phyloP scores from a whole-genome alignment of 1,140 invertebrate genomes.

The Popillia japonica region DNA sequence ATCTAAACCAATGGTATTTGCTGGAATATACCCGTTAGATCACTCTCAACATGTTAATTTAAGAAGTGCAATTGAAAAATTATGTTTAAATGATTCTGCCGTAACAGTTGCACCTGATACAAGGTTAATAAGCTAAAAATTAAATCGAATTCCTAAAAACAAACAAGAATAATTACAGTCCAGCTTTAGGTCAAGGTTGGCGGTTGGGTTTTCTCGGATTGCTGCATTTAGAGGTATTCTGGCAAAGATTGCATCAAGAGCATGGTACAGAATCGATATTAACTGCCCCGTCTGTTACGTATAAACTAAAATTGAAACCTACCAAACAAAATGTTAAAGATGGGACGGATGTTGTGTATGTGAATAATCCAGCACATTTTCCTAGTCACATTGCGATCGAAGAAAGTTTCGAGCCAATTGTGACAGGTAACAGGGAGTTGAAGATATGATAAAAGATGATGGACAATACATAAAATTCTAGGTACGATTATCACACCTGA shows the following conservation, averaged over 20 bases:
- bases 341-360: constrained; percentile 72
- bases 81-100: constrained; percentile 93
- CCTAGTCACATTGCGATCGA: constrained; percentile 74
- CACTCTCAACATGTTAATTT: constrained; percentile 81
- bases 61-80: constrained; percentile 85
- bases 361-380: constrained; percentile 87
- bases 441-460: too few species aligned
- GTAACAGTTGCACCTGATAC: constrained; percentile 81
- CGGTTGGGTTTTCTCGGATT: constrained; percentile 92
- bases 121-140: constrained; percentile 68
- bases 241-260: constrained; percentile 93
- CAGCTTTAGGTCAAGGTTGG: constrained; percentile 94
- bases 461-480: too few species aligned
- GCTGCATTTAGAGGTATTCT: constrained; percentile 96
- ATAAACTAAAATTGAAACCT: constrained; percentile 79
- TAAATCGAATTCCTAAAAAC: constrained; percentile 15
- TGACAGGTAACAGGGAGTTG: too few species aligned
- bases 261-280: constrained; percentile 88
- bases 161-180: constrained; percentile 67
- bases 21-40: constrained; percentile 92
- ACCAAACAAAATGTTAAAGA: constrained; percentile 71
- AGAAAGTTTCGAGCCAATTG: constrained; percentile 88
- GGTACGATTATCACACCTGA: constrained; percentile 91
- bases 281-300: constrained; percentile 94
- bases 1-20: constrained; percentile 91